Conservation (phyloP, 1,140 invertebrate species). For the Drosophila novamexicana region DNA sequence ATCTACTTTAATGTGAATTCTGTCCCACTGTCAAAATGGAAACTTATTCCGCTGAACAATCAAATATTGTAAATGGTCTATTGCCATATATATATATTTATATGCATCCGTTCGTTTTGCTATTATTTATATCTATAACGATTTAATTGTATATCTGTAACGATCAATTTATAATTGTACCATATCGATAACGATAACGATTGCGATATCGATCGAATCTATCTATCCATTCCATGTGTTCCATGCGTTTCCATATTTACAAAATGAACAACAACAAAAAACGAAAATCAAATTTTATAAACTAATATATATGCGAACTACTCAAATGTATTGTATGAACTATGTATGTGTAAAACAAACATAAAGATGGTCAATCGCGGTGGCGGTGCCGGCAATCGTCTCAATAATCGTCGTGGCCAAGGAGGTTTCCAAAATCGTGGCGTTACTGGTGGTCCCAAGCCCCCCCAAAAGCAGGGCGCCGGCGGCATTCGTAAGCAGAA, state of each 20-base stretch:
- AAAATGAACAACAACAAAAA: conserved; percentile 12
- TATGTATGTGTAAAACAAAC: conserved; percentile 23
- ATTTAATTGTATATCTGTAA: conserved; percentile 11
- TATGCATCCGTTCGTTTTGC: conserved; percentile 9
- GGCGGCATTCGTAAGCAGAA: conserved; percentile 85
- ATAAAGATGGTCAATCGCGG: conserved; percentile 84
- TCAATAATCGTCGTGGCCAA: conserved; percentile 84
- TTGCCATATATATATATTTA: conserved; percentile 11
- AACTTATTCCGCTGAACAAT: conserved; percentile 15
- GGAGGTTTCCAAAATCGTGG: conserved; percentile 84
- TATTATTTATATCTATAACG: conserved; percentile 3
- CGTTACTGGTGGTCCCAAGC: conserved; percentile 78
- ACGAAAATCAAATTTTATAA: conserved; percentile 4
- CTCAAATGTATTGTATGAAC: conserved; percentile 19
- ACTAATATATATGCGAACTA: neutral
- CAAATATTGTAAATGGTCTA: conserved; percentile 29
- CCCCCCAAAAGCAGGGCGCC: conserved; percentile 80
- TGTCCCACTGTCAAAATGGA: conserved; percentile 14
- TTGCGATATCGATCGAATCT: conserved; percentile 21
- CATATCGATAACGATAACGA: conserved; percentile 14
- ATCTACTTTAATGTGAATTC: conserved; percentile 17
- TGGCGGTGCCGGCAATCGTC: conserved; percentile 83
- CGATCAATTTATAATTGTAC: conserved; percentile 10
- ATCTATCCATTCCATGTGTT: conserved; percentile 31
- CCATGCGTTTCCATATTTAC: conserved; percentile 32